These are phyloP conservation scores for Clavelina lepadiformis DNA, from an alignment of 23 tunicate genomes.

Conservation along the genomic window DNA sequence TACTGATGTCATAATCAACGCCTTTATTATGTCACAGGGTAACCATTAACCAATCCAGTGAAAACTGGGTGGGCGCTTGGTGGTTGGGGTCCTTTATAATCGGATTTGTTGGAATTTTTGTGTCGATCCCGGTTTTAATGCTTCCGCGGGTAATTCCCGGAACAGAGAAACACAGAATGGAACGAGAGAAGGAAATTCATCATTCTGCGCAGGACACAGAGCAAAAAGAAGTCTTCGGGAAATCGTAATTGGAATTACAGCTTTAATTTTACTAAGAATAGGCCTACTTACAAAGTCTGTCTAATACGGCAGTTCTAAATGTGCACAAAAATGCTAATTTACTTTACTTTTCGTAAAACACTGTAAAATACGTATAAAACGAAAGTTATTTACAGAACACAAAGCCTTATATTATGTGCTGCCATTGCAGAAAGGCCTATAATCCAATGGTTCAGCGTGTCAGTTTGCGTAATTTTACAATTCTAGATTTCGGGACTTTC, in stretches of 20 bases:
- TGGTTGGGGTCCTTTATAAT: constrained; percentile 57
- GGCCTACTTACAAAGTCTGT: too few relatives aligned
- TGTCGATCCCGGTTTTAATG: constrained; percentile 50
- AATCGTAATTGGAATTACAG: too few relatives aligned
- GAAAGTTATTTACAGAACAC: too few relatives aligned
- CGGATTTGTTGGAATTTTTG: constrained; percentile 27
- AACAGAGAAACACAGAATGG: constrained; percentile 36
- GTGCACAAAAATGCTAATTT: too few relatives aligned
- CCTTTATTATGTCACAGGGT: constrained; percentile 18
- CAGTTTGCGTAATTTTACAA: not conserved
- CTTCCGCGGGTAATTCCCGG: constrained; percentile 54
- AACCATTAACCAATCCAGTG: constrained; percentile 26
- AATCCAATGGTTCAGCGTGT: too few relatives aligned
- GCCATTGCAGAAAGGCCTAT: too few relatives aligned
- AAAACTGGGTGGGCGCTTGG: constrained; percentile 83
- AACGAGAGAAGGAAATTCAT: constrained; percentile 32
- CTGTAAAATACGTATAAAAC: too few relatives aligned
- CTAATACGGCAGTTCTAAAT: too few relatives aligned
- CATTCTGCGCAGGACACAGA: not conserved
- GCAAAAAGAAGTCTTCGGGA: constrained; percentile 3
- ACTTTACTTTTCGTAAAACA: too few relatives aligned
- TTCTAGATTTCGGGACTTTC: constrained; percentile 61
- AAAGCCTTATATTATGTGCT: too few relatives aligned
- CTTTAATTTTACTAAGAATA: too few relatives aligned
- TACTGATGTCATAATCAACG: not conserved